Evolutionary conservation across 2,888 invertebrate genomes (phyloP).

Genomic region (Hypolimnas misippus): DNA sequence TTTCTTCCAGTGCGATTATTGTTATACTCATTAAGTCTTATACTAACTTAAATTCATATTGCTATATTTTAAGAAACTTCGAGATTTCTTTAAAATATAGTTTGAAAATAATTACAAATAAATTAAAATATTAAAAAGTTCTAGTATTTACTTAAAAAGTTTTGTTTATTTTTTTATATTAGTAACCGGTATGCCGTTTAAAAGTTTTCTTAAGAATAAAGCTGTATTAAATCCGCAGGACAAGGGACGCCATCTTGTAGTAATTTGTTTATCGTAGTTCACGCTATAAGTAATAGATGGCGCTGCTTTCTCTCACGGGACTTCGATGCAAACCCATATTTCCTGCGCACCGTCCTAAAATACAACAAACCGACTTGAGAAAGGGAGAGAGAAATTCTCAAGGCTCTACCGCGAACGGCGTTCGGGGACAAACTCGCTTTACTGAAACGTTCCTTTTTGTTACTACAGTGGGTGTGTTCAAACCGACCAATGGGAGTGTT

Average conservation of each 20-base stretch:
- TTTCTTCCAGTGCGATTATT: no score
- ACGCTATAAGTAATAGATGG: conserved; percentile 56
- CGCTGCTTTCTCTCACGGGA: conserved; percentile 59
- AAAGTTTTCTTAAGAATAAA: conserved; percentile 31
- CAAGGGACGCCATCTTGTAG: conserved; percentile 71
- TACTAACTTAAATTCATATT: no score
- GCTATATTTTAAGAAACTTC: no score
- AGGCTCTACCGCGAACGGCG: conserved; percentile 64
- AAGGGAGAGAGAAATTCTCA: conserved; percentile 81
- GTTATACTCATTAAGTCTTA: no score
- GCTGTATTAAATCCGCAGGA: conserved; percentile 42
- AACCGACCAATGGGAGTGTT: conserved; percentile 72
- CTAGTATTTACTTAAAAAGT: no score
- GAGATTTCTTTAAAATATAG: no score
- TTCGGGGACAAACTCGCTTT: conserved; percentile 57
- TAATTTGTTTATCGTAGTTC: conserved; percentile 54
- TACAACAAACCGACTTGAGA: conserved; percentile 63
- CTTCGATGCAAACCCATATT: conserved; percentile 66
- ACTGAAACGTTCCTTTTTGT: conserved; percentile 70
- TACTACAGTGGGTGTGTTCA: conserved; percentile 68
- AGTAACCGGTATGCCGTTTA: neutral
- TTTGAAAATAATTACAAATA: no score
- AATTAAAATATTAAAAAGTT: no score
- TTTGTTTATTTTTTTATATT: neutral
- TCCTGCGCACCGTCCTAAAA: conserved; percentile 77